phyloP scores from a whole-genome alignment of 2,797 vertebrate species.

The Emydoidea blandingii region DNA sequence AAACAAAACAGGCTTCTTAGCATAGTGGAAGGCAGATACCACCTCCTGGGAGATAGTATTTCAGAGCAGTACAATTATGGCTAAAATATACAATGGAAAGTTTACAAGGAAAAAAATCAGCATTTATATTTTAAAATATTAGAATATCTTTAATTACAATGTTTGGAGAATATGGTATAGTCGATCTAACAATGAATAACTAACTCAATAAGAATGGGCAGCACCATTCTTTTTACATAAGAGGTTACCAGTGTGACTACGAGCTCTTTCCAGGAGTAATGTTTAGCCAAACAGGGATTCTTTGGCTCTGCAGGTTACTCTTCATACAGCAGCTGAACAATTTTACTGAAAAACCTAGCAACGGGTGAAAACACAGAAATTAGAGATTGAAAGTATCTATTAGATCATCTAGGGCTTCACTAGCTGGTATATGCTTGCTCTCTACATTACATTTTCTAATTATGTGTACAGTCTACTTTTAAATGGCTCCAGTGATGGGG shows the following conservation, averaged over 20 bases:
- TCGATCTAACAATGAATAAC: not conserved
- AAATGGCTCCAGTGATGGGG: not conserved
- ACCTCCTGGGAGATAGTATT: not conserved
- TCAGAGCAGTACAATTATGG: not conserved
- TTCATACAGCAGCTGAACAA: not conserved
- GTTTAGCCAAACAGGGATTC: not conserved
- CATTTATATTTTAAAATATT: not conserved
- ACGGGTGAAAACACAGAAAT: not conserved
- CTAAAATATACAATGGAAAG: not conserved
- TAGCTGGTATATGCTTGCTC: not conserved
- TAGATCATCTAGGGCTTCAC: not conserved
- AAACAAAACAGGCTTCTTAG: not conserved
- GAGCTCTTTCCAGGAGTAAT: not conserved
- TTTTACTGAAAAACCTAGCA: not conserved
- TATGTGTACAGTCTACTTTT: not conserved
- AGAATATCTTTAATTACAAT: not conserved
- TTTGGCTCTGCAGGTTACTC: not conserved
- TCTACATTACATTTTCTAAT: not conserved
- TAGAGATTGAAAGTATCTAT: not conserved
- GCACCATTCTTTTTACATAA: not conserved
- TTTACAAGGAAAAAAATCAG: not conserved
- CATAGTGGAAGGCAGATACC: not conserved
- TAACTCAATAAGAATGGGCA: not conserved
- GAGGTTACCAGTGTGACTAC: not conserved
- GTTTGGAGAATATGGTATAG: not conserved